Percentiles rank a stretch among this genome's conserved stretches.
These are phyloP conservation scores for Sarcophaga variegata DNA, from an alignment of 2,888 invertebrate genomes.

Conservation along the genomic window DNA sequence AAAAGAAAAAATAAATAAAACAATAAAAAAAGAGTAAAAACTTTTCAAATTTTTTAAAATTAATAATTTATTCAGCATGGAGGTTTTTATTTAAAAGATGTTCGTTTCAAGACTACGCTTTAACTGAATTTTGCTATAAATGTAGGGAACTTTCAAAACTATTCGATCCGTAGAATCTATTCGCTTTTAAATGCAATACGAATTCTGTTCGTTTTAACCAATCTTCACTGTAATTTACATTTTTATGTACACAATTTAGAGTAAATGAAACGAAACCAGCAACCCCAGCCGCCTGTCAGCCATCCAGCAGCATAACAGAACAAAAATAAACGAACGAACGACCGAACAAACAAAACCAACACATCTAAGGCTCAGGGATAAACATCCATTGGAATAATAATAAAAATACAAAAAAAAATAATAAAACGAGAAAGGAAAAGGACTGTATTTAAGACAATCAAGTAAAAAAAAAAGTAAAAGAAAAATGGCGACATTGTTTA, in stretches of 20 bases:
- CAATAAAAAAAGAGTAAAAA: too few species aligned
- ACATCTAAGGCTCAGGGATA: conserved; percentile 48
- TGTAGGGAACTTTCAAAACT: too few species aligned
- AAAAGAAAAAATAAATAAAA: too few species aligned
- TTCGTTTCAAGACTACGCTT: too few species aligned
- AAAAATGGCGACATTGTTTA: conserved; percentile 79
- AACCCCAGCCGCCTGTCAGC: conserved; percentile 33
- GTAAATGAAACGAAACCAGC: conserved; percentile 43
- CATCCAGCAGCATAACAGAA: conserved; percentile 34
- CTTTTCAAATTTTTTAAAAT: too few species aligned
- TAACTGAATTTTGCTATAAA: too few species aligned
- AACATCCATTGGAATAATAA: conserved; percentile 6
- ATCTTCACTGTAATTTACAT: conserved; percentile 39
- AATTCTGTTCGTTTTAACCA: too few species aligned
- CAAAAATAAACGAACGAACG: conserved; percentile 36
- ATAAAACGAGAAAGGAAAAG: background rate
- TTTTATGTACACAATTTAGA: conserved; percentile 59
- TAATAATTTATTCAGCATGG: too few species aligned
- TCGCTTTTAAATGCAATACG: too few species aligned
- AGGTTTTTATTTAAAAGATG: too few species aligned
- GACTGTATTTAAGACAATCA: conserved; percentile 52
- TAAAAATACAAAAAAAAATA: background rate
- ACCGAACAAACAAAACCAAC: conserved; percentile 21
- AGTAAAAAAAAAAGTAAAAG: conserved; percentile 62
- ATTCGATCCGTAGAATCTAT: too few species aligned